phyloP scores from a whole-genome alignment of 2,888 invertebrate species.

The Meliscaeva auricollis region DNA sequence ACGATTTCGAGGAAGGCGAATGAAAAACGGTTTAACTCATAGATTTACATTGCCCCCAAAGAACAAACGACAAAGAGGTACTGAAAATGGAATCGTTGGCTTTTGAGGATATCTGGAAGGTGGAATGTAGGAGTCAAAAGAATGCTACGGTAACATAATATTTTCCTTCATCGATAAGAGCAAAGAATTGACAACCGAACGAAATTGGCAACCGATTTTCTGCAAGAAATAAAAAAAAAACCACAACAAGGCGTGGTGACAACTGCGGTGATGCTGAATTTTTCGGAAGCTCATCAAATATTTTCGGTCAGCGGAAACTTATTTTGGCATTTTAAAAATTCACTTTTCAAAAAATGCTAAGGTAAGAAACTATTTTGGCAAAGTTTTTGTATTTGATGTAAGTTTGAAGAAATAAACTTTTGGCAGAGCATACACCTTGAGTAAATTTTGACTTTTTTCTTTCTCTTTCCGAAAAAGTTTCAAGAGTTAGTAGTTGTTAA shows the following conservation, averaged over 20 bases:
- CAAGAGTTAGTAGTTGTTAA: constrained; percentile 30
- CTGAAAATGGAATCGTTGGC: constrained; percentile 13
- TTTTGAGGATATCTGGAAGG: background rate
- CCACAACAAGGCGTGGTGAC: constrained; percentile 41
- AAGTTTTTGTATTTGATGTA: background rate
- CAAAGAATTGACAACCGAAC: constrained; percentile 53
- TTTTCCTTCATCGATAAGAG: constrained; percentile 58
- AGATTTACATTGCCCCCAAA: constrained; percentile 58
- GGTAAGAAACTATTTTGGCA: background rate
- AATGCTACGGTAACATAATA: constrained; percentile 23
- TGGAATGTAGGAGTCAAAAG: constrained; percentile 28
- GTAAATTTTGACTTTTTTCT: background rate
- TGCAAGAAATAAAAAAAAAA: background rate
- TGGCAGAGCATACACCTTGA: constrained; percentile 17
- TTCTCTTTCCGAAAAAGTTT: constrained; percentile 9
- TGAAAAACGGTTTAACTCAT: constrained; percentile 60
- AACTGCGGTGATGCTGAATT: constrained; percentile 28
- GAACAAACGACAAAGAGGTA: constrained; percentile 61
- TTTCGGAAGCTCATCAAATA: constrained; percentile 15
- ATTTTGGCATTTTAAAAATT: constrained; percentile 23
- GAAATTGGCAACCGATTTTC: constrained; percentile 56
- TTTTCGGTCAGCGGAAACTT: constrained; percentile 33
- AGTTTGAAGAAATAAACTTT: constrained; percentile 24
- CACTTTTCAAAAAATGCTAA: background rate
- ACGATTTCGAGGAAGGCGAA: constrained; percentile 25